Percentiles rank a stretch among this genome's conserved stretches.
Evolutionary conservation across 2,113 vertebrate genomes (phyloP).

Genomic region (Brachypteracias leptosomus): DNA sequence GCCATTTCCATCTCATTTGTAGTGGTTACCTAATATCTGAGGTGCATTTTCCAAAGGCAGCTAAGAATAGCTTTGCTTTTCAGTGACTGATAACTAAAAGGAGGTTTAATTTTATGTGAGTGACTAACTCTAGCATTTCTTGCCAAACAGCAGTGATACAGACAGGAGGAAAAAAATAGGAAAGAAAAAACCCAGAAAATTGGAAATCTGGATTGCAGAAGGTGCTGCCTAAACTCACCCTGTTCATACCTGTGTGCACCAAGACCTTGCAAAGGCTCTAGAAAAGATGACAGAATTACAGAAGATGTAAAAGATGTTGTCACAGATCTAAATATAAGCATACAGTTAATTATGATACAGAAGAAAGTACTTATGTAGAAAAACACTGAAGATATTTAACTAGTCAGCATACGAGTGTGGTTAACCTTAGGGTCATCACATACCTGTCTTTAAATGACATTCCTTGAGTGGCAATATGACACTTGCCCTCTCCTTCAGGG

Average conservation of each 20-base stretch:
- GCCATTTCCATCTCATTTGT: conserved; percentile 53
- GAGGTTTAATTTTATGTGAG: neutral
- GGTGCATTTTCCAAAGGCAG: neutral
- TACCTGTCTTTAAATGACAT: neutral
- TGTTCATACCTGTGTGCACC: neutral
- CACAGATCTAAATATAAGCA: neutral
- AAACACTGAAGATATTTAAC: neutral
- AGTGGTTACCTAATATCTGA: neutral
- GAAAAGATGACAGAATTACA: neutral
- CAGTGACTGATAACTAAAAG: neutral
- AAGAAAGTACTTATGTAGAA: neutral
- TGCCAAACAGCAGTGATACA: neutral
- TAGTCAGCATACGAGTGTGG: neutral
- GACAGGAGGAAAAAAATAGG: fast-evolving
- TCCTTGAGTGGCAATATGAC: neutral
- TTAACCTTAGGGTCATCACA: neutral
- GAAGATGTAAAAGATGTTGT: neutral
- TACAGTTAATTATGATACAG: neutral
- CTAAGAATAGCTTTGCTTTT: neutral
- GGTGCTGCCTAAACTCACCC: neutral
- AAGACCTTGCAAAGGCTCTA: neutral
- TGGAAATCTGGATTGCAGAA: neutral
- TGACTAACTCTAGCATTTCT: neutral
- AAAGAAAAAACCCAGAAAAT: neutral
- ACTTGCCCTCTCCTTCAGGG: neutral